phyloP scores from a whole-genome alignment of 1,140 invertebrate genomes.

The Drosophila sturtevanti region DNA sequence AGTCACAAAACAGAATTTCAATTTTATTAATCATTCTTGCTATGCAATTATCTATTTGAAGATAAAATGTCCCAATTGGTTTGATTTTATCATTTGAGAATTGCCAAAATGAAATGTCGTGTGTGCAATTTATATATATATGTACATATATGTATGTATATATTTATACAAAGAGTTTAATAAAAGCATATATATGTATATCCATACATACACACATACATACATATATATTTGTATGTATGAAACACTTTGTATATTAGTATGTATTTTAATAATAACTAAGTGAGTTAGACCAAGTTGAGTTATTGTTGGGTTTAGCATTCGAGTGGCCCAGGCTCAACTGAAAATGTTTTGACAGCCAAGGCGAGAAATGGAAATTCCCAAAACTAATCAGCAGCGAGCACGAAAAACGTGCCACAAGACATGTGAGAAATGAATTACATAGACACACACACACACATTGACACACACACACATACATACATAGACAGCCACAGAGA shows the following conservation, averaged over 20 bases:
- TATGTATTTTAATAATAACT: slow-evolving; percentile 3
- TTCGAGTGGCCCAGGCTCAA: slow-evolving; percentile 30
- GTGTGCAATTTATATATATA: background rate
- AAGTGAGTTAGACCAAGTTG: background rate
- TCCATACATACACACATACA: too few relatives aligned
- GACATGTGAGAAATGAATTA: slow-evolving; percentile 46
- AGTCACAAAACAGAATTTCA: too few relatives aligned
- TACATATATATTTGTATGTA: background rate
- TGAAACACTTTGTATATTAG: background rate
- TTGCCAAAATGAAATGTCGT: background rate
- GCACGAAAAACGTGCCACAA: slow-evolving; percentile 47
- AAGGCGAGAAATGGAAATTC: slow-evolving; percentile 60
- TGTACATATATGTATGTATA: background rate
- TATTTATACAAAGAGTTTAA: background rate
- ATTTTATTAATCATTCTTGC: background rate
- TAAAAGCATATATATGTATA: background rate
- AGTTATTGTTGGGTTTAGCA: slow-evolving; percentile 10
- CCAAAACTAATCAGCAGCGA: slow-evolving; percentile 76
- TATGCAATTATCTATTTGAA: background rate
- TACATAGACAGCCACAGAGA: slow-evolving; percentile 12
- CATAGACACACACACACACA: slow-evolving; percentile 16
- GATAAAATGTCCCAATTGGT: background rate
- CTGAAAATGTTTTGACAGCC: slow-evolving; percentile 48
- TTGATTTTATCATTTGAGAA: background rate
- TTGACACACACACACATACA: background rate